Evolutionary conservation across 2,888 invertebrate genomes (phyloP).

Genomic region (Spisula subtruncata): DNA sequence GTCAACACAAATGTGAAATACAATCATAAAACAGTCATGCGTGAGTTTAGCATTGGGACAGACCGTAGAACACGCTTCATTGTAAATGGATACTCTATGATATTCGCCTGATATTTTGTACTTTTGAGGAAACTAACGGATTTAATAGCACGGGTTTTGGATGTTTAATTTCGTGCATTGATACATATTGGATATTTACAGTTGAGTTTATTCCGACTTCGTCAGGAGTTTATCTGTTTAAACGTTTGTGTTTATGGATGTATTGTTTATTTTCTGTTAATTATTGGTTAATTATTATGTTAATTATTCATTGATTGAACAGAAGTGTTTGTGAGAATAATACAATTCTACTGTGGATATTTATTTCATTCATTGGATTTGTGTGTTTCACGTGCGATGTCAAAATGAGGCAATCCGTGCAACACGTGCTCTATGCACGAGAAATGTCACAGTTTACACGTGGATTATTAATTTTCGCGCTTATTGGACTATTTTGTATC

Average conservation of each 20-base stretch:
- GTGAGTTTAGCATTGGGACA: conserved; percentile 45
- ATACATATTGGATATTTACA: conserved; percentile 7
- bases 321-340: neutral
- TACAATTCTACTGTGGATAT: neutral
- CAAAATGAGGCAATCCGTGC: conserved; percentile 50
- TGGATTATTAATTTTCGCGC: conserved; percentile 52
- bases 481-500: conserved; percentile 53
- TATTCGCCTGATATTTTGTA: neutral
- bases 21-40: conserved; percentile 53
- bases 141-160: conserved; percentile 26
- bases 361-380: conserved; percentile 16
- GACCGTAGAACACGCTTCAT: conserved; percentile 22
- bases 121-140: conserved; percentile 43
- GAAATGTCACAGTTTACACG: conserved; percentile 41
- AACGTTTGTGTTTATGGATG: conserved; percentile 32
- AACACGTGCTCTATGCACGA: conserved; percentile 40
- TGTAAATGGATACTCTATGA: conserved; percentile 41
- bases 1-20: conserved; percentile 54
- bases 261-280: conserved; percentile 1
- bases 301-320: neutral
- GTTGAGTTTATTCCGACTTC: neutral
- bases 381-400: conserved; percentile 52
- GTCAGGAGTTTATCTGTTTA: neutral
- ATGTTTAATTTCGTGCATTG: conserved; percentile 30
- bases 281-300: neutral